Conservation (phyloP, 92 coral and sea anemone species). For the Porites divaricata region DNA sequence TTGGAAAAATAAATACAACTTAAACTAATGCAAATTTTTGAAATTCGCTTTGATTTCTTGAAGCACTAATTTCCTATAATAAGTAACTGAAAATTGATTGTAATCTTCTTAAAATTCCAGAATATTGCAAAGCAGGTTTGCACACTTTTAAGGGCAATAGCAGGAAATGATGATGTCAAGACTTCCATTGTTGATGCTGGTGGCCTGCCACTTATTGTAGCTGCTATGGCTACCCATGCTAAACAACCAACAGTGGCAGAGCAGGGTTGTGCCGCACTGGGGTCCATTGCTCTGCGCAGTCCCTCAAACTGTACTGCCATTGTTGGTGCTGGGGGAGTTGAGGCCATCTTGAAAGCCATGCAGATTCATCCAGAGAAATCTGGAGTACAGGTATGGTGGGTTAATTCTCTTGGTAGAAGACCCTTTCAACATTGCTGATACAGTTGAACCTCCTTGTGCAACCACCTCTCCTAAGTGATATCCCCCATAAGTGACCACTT, state of each 20-base stretch:
- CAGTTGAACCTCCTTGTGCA: too few species aligned
- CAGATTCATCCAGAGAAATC: slow-evolving; percentile 69
- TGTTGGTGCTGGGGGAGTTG: slow-evolving; percentile 79
- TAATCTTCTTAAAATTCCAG: slow-evolving; percentile 26
- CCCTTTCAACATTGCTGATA: too few species aligned
- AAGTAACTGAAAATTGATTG: not conserved
- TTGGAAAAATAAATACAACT: too few species aligned
- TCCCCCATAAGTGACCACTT: too few species aligned
- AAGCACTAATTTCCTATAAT: too few species aligned
- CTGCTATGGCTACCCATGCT: slow-evolving; percentile 86
- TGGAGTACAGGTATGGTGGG: slow-evolving; percentile 72
- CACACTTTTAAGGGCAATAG: slow-evolving; percentile 76
- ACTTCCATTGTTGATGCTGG: slow-evolving; percentile 76
- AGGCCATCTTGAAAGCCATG: slow-evolving; percentile 86
- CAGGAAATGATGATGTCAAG: slow-evolving; percentile 94
- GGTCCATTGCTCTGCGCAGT: slow-evolving; percentile 78
- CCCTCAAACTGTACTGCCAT: slow-evolving; percentile 78
- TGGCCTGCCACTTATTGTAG: slow-evolving; percentile 77
- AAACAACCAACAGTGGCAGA: slow-evolving; percentile 84
- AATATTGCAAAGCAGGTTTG: slow-evolving; percentile 84
- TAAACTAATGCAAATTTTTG: too few species aligned
- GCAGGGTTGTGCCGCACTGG: slow-evolving; percentile 89
- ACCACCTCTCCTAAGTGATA: too few species aligned
- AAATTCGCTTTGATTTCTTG: too few species aligned
- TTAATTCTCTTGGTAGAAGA: not conserved